phyloP scores from a whole-genome alignment of 2,797 vertebrate species.

The Onychomys torridus region DNA sequence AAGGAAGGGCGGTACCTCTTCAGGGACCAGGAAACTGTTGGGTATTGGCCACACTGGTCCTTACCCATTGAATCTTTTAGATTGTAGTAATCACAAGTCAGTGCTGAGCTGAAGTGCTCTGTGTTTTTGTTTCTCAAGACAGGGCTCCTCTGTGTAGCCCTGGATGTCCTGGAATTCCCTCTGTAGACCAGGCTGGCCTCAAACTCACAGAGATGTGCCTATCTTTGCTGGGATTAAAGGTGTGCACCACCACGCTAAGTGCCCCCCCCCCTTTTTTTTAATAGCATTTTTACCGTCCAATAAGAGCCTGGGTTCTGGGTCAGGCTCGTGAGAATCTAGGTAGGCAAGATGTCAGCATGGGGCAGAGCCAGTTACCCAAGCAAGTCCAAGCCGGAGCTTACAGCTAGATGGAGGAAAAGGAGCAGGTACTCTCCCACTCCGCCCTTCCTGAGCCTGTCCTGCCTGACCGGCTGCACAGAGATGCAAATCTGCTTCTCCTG shows the following conservation, averaged over 20 bases:
- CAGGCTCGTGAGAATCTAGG: constrained; percentile 39
- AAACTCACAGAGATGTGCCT: not conserved
- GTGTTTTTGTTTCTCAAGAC: not conserved
- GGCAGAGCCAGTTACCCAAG: not conserved
- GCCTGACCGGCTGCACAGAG: not conserved
- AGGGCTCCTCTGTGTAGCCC: not conserved
- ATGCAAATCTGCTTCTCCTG: not conserved
- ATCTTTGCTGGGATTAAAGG: not conserved
- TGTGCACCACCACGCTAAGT: not conserved
- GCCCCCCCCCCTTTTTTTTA: constrained; percentile 71
- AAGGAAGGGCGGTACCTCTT: not conserved
- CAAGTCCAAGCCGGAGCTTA: constrained; percentile 37
- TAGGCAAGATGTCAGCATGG: constrained; percentile 28
- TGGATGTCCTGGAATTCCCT: not conserved
- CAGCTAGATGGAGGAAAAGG: not conserved
- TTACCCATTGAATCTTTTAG: not conserved
- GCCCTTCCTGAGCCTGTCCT: not conserved
- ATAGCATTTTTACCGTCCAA: constrained; percentile 56
- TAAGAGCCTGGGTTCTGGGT: constrained; percentile 9
- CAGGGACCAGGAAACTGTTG: not conserved
- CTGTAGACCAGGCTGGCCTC: not conserved
- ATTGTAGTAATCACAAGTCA: not conserved
- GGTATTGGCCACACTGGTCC: not conserved
- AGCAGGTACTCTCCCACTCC: not conserved
- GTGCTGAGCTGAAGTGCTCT: not conserved